Percentiles rank a stretch among this genome's conserved stretches.
phyloP scores from a whole-genome alignment of 1,140 invertebrate genomes.

The Heliconius hermathena region DNA sequence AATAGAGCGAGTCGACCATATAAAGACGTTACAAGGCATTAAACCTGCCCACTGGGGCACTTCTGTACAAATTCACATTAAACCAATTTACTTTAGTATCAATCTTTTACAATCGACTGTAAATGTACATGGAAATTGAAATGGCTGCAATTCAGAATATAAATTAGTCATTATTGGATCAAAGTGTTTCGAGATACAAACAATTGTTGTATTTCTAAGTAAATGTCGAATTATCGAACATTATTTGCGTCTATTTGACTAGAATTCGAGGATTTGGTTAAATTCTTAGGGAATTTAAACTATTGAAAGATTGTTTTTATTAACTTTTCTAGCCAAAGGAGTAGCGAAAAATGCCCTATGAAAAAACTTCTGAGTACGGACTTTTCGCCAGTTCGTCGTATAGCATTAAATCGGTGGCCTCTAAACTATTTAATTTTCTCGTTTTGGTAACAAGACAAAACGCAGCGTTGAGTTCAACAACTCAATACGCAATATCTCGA shows the following conservation, averaged over 20 bases:
- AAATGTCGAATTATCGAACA: background rate
- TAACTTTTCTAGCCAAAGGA: too few species aligned
- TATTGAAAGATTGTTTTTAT: background rate
- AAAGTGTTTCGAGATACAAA: slow-evolving; percentile 12
- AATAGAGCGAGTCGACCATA: background rate
- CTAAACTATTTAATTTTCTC: background rate
- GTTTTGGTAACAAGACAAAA: background rate
- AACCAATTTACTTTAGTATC: slow-evolving; percentile 5
- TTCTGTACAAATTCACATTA: background rate
- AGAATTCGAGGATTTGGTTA: background rate
- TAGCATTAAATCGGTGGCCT: too few species aligned
- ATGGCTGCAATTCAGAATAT: background rate
- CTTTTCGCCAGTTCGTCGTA: too few species aligned
- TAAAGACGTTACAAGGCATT: slow-evolving; percentile 1
- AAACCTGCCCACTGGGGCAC: background rate
- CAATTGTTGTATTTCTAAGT: background rate
- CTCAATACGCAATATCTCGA: background rate
- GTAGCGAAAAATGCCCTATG: too few species aligned
- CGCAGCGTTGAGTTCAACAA: background rate
- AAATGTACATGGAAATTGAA: slow-evolving; percentile 10
- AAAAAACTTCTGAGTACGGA: too few species aligned
- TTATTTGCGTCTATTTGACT: background rate
- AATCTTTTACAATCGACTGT: slow-evolving; percentile 5
- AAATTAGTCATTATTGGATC: slow-evolving; percentile 13
- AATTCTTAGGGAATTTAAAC: background rate